A percentile compares a stretch with the other conserved stretches of the same genome.
These are phyloP conservation scores for Gastrophysa polygoni DNA, from an alignment of 2,888 invertebrate genomes.

Conservation along the genomic window DNA sequence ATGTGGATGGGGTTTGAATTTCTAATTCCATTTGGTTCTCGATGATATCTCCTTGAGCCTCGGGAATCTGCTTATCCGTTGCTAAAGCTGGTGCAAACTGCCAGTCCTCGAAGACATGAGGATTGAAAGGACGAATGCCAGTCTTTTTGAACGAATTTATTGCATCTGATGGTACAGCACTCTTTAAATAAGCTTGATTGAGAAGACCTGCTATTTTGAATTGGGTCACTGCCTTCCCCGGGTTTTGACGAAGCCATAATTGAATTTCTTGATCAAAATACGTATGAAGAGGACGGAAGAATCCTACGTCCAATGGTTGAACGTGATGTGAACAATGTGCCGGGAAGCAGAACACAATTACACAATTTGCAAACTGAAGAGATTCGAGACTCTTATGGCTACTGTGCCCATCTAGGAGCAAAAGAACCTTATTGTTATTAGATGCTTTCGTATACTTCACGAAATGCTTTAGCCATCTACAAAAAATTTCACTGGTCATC, in stretches of 20 bases:
- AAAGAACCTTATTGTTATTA: conserved; percentile 39
- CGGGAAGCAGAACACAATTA: neutral
- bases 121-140: conserved; percentile 30
- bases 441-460: conserved; percentile 5
- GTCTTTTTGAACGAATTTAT: conserved; percentile 26
- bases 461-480: conserved; percentile 32
- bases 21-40: too few relatives aligned
- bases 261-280: neutral
- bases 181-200: neutral
- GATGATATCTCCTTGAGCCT: neutral
- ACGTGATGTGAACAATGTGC: neutral
- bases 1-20: too few relatives aligned
- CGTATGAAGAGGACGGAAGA: neutral
- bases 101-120: conserved; percentile 32
- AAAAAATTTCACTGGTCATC: conserved; percentile 46
- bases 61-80: neutral
- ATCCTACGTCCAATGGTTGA: neutral
- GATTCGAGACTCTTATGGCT: conserved; percentile 34
- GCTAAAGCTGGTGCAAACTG: conserved; percentile 1
- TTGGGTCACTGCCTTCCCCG: neutral
- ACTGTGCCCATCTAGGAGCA: conserved; percentile 46
- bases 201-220: neutral
- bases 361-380: neutral
- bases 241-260: neutral
- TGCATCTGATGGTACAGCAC: conserved; percentile 4